Conservation (phyloP, 35 echinoderm and acorn worm genomes). For the Anneissia japonica region DNA sequence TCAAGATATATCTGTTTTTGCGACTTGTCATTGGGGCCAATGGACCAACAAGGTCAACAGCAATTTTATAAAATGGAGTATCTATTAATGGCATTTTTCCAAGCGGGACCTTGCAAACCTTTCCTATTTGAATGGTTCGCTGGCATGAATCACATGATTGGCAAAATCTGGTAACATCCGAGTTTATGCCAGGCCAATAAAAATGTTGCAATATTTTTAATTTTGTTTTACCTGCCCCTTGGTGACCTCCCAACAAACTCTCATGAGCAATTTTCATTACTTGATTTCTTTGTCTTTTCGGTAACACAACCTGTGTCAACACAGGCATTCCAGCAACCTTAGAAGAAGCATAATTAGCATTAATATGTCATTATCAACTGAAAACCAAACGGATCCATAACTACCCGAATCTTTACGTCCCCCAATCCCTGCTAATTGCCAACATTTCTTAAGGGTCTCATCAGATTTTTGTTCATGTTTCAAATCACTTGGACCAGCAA, state of each 20-base stretch:
- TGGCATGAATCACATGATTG: slow-evolving; percentile 35
- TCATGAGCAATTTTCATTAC: slow-evolving; percentile 38
- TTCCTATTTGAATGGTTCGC: slow-evolving; percentile 23
- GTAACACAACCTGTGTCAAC: slow-evolving; percentile 2
- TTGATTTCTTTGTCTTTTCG: background rate
- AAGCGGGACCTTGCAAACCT: slow-evolving; percentile 15
- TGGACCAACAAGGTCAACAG: slow-evolving; percentile 7
- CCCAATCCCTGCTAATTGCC: background rate
- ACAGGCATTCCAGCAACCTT: background rate
- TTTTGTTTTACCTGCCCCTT: slow-evolving; percentile 45
- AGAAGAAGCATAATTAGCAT: background rate
- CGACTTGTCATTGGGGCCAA: background rate
- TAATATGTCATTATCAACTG: background rate
- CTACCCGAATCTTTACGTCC: background rate
- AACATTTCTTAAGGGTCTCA: background rate
- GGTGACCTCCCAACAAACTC: slow-evolving; percentile 49
- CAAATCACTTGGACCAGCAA: background rate
- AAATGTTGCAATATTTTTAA: slow-evolving; percentile 38
- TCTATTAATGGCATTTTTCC: slow-evolving; percentile 30
- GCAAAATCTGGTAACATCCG: slow-evolving; percentile 18
- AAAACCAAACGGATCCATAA: background rate
- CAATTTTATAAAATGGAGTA: background rate
- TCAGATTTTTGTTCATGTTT: no score
- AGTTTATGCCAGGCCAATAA: slow-evolving; percentile 43
- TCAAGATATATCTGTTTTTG: background rate